Conservation (phyloP, 2,113 vertebrate genomes). For the Epinephelus lanceolatus region DNA sequence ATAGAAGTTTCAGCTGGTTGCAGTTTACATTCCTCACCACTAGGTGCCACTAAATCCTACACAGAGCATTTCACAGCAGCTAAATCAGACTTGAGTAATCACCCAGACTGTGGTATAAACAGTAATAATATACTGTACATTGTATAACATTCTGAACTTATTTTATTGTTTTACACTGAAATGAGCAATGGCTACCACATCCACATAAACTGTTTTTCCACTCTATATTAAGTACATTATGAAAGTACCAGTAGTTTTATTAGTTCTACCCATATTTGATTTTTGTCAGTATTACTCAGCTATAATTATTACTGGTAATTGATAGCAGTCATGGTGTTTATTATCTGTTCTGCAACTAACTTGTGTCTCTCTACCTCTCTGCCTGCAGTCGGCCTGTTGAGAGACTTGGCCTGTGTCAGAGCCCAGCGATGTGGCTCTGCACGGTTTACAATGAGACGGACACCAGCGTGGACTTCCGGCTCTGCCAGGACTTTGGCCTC, state of each 20-base stretch:
- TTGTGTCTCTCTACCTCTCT: conserved; percentile 9
- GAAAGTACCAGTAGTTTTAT: background rate
- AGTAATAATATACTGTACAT: too few species aligned
- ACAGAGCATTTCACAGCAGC: too few species aligned
- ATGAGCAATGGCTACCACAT: too few species aligned
- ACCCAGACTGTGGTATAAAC: too few species aligned
- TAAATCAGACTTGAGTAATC: too few species aligned
- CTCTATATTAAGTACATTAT: background rate
- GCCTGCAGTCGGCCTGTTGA: conserved; percentile 85
- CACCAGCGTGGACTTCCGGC: conserved; percentile 84
- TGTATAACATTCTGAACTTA: background rate
- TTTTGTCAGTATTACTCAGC: background rate
- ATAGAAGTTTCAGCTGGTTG: too few species aligned
- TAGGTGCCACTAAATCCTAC: too few species aligned
- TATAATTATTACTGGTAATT: background rate
- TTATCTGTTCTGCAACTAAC: conserved; percentile 7
- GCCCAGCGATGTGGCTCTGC: conserved; percentile 95
- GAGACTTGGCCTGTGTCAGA: conserved; percentile 67
- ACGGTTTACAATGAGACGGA: conserved; percentile 89
- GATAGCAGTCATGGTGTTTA: background rate
- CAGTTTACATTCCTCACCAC: too few species aligned
- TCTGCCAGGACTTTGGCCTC: conserved; percentile 93
- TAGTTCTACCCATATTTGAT: background rate
- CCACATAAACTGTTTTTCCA: background rate
- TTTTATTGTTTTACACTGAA: too few species aligned